These are phyloP conservation scores for Dryococelus australis DNA, from an alignment of 2,888 invertebrate genomes.

Conservation along the genomic window DNA sequence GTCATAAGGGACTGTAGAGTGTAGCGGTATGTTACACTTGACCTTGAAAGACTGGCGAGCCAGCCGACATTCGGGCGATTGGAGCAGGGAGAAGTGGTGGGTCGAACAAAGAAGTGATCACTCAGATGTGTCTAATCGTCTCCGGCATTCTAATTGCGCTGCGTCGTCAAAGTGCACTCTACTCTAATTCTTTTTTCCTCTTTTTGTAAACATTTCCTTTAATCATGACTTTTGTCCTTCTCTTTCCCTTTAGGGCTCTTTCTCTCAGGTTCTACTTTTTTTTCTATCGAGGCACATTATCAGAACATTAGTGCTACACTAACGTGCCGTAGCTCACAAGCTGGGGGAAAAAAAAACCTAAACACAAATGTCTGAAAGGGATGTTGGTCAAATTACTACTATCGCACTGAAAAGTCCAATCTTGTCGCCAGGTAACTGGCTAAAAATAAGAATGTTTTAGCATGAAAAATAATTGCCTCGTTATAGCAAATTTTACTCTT, in stretches of 20 bases:
- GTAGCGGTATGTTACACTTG: too few relatives aligned
- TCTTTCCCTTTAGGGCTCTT: background rate
- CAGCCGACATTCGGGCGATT: background rate
- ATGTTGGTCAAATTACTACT: too few relatives aligned
- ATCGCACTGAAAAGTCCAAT: too few relatives aligned
- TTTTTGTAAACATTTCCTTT: background rate
- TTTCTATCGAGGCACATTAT: background rate
- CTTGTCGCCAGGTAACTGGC: too few relatives aligned
- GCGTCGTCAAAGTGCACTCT: background rate
- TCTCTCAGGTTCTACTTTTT: background rate
- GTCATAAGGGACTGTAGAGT: too few relatives aligned
- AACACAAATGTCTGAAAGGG: too few relatives aligned
- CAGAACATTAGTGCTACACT: background rate
- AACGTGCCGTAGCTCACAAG: background rate
- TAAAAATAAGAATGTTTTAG: too few relatives aligned
- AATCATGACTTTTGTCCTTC: background rate
- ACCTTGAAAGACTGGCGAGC: background rate
- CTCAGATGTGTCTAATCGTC: background rate
- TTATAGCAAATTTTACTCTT: too few relatives aligned
- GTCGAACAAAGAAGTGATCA: background rate
- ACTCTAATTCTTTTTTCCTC: background rate
- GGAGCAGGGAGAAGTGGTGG: background rate
- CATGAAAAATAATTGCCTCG: too few relatives aligned
- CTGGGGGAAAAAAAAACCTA: too few relatives aligned
- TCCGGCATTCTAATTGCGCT: background rate